Evolutionary conservation across 2,888 invertebrate species (phyloP).

Genomic region (Mesorhabditis sp.): DNA sequence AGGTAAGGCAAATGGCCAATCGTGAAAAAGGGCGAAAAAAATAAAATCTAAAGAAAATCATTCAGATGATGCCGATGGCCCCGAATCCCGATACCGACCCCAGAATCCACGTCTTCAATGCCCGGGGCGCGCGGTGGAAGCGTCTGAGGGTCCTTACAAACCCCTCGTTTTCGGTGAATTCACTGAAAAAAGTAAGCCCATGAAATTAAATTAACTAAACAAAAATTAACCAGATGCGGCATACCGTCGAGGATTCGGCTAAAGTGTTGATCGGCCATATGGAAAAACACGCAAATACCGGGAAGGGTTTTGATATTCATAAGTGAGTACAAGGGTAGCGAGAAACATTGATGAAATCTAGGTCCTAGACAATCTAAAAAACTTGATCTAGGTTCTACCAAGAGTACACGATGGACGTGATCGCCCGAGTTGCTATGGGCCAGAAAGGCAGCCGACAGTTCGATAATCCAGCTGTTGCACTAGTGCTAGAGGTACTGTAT

Average conservation of each 20-base stretch:
- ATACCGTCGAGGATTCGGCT: slow-evolving; percentile 28
- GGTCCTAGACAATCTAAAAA: background rate
- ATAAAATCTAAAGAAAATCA: background rate
- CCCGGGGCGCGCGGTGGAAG: slow-evolving; percentile 63
- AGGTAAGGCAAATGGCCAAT: slow-evolving; percentile 46
- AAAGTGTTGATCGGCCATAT: slow-evolving; percentile 19
- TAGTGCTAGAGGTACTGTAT: slow-evolving; percentile 13
- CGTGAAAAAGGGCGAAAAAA: background rate
- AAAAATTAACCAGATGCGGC: slow-evolving; percentile 20
- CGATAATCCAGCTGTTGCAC: slow-evolving; percentile 17
- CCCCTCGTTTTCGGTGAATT: slow-evolving; percentile 62
- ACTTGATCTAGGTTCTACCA: slow-evolving; percentile 24
- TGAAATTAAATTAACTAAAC: background rate
- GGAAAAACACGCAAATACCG: slow-evolving; percentile 18
- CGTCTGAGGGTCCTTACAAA: slow-evolving; percentile 62
- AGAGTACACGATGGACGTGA: slow-evolving; percentile 37
- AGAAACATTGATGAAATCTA: background rate
- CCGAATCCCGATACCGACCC: slow-evolving; percentile 41
- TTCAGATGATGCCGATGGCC: slow-evolving; percentile 25
- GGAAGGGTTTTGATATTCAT: slow-evolving; percentile 26
- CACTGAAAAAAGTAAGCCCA: slow-evolving; percentile 22
- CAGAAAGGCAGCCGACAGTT: slow-evolving; percentile 27
- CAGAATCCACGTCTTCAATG: slow-evolving; percentile 59
- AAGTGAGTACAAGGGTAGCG: background rate
- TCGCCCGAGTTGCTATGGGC: slow-evolving; percentile 35